Percentiles rank a stretch among this genome's conserved stretches.
phyloP scores from a whole-genome alignment of 2,113 vertebrate species.

The Anthoscopus minutus region DNA sequence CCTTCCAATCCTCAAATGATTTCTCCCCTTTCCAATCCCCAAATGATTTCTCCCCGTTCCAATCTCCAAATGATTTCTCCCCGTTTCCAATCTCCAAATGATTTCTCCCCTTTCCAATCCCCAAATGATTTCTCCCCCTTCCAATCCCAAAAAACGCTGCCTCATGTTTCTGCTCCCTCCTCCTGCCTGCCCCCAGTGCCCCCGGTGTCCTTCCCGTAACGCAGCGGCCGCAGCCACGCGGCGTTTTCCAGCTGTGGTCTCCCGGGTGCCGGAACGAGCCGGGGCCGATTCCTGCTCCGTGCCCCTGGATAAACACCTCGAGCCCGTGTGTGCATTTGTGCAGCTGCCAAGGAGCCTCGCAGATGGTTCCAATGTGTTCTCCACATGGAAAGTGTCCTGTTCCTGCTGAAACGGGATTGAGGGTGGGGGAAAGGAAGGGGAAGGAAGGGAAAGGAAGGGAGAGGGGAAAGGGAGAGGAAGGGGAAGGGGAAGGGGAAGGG shows the following conservation, averaged over 20 bases:
- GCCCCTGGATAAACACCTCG: constrained; percentile 55
- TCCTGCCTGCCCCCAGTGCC: not conserved
- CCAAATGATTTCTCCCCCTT: not conserved
- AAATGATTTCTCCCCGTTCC: too few species aligned
- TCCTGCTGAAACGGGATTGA: not conserved
- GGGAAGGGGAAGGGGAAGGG: not conserved
- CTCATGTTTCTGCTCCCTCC: not conserved
- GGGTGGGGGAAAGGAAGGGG: not conserved
- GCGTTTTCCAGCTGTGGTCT: constrained; percentile 7
- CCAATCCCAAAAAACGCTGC: not conserved
- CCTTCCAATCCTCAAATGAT: too few species aligned
- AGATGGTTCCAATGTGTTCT: constrained; percentile 1
- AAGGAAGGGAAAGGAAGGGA: too few species aligned
- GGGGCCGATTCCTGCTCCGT: not conserved
- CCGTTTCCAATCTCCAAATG: not conserved
- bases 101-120: too few species aligned
- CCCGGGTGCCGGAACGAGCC: not conserved
- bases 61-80: not conserved
- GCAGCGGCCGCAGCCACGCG: not conserved
- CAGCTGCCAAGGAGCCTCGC: constrained; percentile 1
- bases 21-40: too few species aligned
- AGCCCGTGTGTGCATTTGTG: not conserved
- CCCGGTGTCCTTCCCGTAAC: constrained; percentile 32
- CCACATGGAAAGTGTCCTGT: not conserved
- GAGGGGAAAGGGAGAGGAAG: too few species aligned